Conservation (phyloP, 2,113 vertebrate genomes). For the Anas platyrhynchos region DNA sequence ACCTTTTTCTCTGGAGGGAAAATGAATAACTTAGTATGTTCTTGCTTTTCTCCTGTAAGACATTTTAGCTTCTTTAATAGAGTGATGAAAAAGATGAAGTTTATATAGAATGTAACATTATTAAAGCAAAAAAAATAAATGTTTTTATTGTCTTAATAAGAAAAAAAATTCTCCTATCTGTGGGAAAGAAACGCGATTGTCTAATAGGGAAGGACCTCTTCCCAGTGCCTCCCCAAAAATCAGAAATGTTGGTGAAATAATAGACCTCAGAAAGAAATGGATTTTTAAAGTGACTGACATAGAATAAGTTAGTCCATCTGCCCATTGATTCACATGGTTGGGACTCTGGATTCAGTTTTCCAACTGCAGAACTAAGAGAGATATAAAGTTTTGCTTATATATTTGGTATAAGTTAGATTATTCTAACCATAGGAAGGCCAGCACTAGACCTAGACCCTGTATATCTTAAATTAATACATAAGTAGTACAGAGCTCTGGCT, state of each 20-base stretch:
- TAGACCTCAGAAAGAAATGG: background rate
- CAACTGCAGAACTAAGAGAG: background rate
- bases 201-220: background rate
- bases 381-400: background rate
- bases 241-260: background rate
- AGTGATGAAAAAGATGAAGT: background rate
- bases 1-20: slow-evolving; percentile 15
- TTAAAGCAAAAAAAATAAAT: slow-evolving; percentile 15
- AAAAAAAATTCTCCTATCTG: background rate
- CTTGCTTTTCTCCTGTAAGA: background rate
- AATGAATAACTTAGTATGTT: background rate
- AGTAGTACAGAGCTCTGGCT: background rate
- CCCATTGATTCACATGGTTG: background rate
- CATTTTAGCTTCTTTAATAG: background rate
- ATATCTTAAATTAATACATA: background rate
- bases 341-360: background rate
- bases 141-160: slow-evolving; percentile 23
- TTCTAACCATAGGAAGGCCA: background rate
- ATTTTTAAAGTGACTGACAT: background rate
- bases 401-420: background rate
- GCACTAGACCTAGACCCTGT: background rate
- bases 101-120: background rate
- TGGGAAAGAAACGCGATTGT: slow-evolving; percentile 25
- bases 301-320: background rate
- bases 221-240: background rate